These are phyloP conservation scores for Naja naja DNA, from an alignment of 2,113 vertebrate species.

Conservation along the genomic window DNA sequence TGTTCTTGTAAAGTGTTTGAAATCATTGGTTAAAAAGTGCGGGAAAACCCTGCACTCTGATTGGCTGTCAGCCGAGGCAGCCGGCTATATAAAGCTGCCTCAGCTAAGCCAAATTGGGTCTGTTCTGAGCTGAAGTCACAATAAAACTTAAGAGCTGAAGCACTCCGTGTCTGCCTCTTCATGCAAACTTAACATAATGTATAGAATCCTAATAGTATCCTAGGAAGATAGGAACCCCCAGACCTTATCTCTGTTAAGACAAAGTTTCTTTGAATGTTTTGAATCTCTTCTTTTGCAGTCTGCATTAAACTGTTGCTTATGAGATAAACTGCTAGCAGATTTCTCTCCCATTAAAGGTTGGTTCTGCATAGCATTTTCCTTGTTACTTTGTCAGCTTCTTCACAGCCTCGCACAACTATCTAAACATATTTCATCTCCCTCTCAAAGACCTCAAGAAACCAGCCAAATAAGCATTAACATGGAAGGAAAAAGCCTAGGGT, in stretches of 20 bases:
- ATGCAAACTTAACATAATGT: too few relatives aligned
- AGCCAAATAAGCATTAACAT: background rate
- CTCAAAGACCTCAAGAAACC: background rate
- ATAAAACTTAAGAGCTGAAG: too few relatives aligned
- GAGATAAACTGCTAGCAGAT: background rate
- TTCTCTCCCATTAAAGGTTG: background rate
- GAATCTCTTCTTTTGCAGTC: background rate
- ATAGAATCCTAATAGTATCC: background rate
- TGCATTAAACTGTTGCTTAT: background rate
- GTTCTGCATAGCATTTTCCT: background rate
- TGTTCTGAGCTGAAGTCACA: too few relatives aligned
- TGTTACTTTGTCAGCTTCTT: background rate
- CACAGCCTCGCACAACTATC: background rate
- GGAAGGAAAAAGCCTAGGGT: background rate
- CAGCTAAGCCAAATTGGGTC: too few relatives aligned
- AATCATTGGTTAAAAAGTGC: too few relatives aligned
- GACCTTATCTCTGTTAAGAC: background rate
- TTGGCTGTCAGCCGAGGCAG: too few relatives aligned
- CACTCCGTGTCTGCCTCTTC: too few relatives aligned
- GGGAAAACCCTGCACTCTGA: too few relatives aligned
- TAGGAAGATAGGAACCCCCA: background rate
- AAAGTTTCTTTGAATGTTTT: background rate
- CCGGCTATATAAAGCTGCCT: too few relatives aligned
- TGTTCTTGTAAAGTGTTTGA: too few relatives aligned
- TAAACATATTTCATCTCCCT: background rate